Percentiles rank a stretch among this genome's conserved stretches.
Evolutionary conservation across 2,888 invertebrate genomes (phyloP).

Genomic region (Zygothrica quintamaculata): DNA sequence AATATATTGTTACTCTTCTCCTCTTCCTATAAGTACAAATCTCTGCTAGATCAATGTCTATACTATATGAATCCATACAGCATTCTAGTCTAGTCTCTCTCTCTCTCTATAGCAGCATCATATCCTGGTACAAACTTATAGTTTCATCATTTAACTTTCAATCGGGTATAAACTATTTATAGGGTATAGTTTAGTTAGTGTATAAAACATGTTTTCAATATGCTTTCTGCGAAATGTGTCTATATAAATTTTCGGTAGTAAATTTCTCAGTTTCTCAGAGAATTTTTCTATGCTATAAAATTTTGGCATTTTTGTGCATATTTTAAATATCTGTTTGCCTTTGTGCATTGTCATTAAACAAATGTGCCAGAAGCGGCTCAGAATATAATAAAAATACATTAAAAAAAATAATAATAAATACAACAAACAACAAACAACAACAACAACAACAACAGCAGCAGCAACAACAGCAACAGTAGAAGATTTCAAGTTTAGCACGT

Average conservation of each 20-base stretch:
- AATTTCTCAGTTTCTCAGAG: slow-evolving; percentile 49
- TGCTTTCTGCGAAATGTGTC: slow-evolving; percentile 30
- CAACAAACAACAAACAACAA: slow-evolving; percentile 22
- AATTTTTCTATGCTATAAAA: slow-evolving; percentile 50
- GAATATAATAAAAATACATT: slow-evolving; percentile 16
- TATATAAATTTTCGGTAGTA: slow-evolving; percentile 42
- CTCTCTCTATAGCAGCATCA: no score
- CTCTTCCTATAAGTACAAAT: no score
- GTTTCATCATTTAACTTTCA: no score
- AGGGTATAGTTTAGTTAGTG: no score
- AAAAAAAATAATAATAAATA: not conserved
- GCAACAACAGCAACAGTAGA: slow-evolving; percentile 33
- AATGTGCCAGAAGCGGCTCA: slow-evolving; percentile 74
- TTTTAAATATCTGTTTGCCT: slow-evolving; percentile 48
- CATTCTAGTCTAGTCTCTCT: no score
- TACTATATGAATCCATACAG: no score
- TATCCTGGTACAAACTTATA: no score
- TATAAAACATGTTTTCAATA: slow-evolving; percentile 14
- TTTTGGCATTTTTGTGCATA: slow-evolving; percentile 51
- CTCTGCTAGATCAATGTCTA: no score
- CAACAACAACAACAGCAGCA: slow-evolving; percentile 24
- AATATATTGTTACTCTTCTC: no score
- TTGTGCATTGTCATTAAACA: slow-evolving; percentile 79
- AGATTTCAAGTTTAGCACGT: slow-evolving; percentile 71
- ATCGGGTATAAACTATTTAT: no score